Percentiles rank a stretch among this genome's conserved stretches.
Conservation (phyloP, 2,113 vertebrate genomes). For the Cinclus cinclus region DNA sequence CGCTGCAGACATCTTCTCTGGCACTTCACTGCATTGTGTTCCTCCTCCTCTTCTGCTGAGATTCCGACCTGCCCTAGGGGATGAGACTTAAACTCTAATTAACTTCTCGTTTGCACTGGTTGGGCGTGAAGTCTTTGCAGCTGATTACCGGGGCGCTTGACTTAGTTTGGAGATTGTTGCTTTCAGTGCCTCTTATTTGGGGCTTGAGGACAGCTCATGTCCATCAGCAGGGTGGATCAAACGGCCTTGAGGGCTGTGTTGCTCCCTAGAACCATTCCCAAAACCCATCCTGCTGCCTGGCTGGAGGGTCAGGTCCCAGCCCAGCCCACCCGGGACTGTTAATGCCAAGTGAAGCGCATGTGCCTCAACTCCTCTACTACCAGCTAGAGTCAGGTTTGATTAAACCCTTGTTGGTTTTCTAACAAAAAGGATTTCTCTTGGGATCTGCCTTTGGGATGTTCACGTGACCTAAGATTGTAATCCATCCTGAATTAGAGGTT, state of each 20-base stretch:
- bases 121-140: neutral
- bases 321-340: no score
- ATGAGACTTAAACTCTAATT: neutral
- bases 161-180: neutral
- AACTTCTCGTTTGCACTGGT: neutral
- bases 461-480: rapidly evolving
- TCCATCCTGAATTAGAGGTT: neutral
- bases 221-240: neutral
- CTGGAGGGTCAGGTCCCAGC: neutral
- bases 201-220: neutral
- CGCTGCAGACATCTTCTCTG: neutral
- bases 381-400: neutral
- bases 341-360: rapidly evolving
- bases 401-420: neutral
- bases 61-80: neutral
- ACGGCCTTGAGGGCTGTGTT: neutral
- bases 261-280: neutral
- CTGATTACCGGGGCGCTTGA: rapidly evolving
- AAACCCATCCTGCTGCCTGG: neutral
- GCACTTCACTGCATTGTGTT: neutral
- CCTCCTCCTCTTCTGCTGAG: neutral
- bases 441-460: neutral
- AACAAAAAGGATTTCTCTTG: neutral
- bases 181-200: neutral
- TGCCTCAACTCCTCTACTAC: neutral